Evolutionary conservation across 2,888 invertebrate species (phyloP).

Genomic region (Uropetala carovei): DNA sequence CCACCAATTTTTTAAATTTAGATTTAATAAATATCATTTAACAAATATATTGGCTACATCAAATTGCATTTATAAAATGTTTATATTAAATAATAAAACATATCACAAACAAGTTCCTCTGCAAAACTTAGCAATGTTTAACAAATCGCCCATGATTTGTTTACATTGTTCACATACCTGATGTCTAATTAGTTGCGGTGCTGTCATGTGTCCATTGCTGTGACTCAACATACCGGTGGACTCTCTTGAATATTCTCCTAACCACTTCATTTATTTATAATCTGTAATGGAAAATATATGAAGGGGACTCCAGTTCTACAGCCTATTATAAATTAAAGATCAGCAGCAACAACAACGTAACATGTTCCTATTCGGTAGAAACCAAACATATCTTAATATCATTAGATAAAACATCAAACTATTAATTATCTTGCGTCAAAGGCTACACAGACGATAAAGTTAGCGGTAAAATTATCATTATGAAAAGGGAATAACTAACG

Average conservation of each 20-base stretch:
- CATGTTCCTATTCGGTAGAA: neutral
- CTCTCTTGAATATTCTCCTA: constrained; percentile 69
- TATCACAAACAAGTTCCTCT: too few species aligned
- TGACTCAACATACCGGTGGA: constrained; percentile 71
- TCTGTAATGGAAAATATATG: constrained; percentile 17
- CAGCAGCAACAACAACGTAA: neutral
- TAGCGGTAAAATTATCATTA: neutral
- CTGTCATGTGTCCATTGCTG: constrained; percentile 70
- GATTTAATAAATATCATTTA: neutral
- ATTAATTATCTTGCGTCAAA: neutral
- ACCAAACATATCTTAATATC: neutral
- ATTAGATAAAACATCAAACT: neutral
- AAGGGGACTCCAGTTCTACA: neutral
- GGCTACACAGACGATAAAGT: neutral
- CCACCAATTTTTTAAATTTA: neutral
- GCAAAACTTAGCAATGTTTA: neutral
- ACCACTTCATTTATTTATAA: constrained; percentile 71
- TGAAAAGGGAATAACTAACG: constrained; percentile 31
- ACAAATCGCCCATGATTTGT: neutral
- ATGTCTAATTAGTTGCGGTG: constrained; percentile 69
- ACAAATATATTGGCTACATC: too few species aligned
- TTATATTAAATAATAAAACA: too few species aligned
- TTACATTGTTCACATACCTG: constrained; percentile 68
- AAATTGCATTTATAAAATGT: too few species aligned
- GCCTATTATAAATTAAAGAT: neutral